Evolutionary conservation across 92 coral and sea anemone species (phyloP).

Genomic region (Paramuricea clavata): DNA sequence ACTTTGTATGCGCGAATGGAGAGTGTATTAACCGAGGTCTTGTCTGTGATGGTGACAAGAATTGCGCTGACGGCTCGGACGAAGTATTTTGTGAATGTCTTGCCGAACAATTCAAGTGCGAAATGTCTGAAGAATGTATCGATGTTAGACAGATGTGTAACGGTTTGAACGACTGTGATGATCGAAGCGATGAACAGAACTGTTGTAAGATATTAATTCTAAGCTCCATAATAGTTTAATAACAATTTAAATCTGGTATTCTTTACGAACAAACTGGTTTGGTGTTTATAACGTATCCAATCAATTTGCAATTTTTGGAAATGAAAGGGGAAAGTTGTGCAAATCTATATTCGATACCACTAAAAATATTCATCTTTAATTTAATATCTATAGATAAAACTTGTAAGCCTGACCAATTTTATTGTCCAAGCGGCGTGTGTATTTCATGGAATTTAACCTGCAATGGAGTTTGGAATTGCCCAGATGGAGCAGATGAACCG

Average conservation of each 20-base stretch:
- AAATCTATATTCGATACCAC: too few relatives aligned
- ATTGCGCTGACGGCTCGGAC: constrained; percentile 82
- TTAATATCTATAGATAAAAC: not conserved
- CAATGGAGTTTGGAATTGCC: constrained; percentile 68
- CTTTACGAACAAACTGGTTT: too few relatives aligned
- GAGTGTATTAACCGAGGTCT: constrained; percentile 73
- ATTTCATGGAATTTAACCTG: constrained; percentile 78
- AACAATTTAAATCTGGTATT: too few relatives aligned
- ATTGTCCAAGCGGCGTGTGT: constrained; percentile 74
- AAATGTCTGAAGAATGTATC: constrained; percentile 60
- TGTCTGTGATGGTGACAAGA: constrained; percentile 80
- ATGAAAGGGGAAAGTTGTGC: too few relatives aligned
- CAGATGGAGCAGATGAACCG: constrained; percentile 84
- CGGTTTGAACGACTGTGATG: constrained; percentile 65
- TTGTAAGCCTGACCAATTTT: not conserved
- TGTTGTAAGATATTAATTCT: constrained; percentile 64
- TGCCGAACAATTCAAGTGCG: constrained; percentile 66
- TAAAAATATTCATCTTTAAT: too few relatives aligned
- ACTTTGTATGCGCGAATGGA: constrained; percentile 88
- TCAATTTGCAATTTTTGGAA: too few relatives aligned
- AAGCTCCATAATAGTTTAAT: too few relatives aligned
- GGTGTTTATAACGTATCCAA: too few relatives aligned
- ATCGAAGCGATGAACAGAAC: constrained; percentile 74
- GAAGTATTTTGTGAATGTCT: constrained; percentile 75
- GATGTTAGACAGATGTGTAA: constrained; percentile 67